Evolutionary conservation across 1,140 invertebrate species (phyloP).

Genomic region (Cydia pomonella): DNA sequence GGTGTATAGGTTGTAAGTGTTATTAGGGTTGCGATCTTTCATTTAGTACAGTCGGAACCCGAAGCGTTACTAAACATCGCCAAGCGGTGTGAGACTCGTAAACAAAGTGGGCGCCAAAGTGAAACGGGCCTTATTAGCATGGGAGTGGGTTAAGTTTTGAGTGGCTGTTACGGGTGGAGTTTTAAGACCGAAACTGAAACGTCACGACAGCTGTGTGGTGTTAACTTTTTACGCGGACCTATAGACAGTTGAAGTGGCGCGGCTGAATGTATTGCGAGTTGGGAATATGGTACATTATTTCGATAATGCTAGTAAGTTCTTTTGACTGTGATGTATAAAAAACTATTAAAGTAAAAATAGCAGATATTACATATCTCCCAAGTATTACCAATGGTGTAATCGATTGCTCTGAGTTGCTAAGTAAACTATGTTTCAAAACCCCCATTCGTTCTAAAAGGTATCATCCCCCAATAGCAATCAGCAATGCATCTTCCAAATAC

Average conservation of each 20-base stretch:
- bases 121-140: not conserved
- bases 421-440: no score
- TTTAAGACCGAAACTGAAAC: conserved; percentile 48
- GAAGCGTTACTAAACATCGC: conserved; percentile 31
- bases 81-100: conserved; percentile 28
- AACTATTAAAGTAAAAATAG: no score
- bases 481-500: no score
- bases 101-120: not conserved
- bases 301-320: no score
- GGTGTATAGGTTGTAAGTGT: not conserved
- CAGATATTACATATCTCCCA: no score
- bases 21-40: conserved; percentile 18
- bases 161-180: conserved; percentile 33
- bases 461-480: no score
- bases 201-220: conserved; percentile 47
- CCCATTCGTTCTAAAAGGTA: no score
- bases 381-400: no score
- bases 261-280: not conserved
- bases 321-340: no score
- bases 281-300: no score
- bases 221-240: conserved; percentile 38
- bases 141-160: not conserved
- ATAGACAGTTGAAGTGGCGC: conserved; percentile 28
- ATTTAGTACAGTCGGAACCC: conserved; percentile 33
- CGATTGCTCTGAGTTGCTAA: no score